A percentile compares a stretch with the other conserved stretches of the same genome.
These are phyloP conservation scores for Ophthalmolycus amberensis DNA, from an alignment of 2,113 vertebrate species.

Conservation along the genomic window DNA sequence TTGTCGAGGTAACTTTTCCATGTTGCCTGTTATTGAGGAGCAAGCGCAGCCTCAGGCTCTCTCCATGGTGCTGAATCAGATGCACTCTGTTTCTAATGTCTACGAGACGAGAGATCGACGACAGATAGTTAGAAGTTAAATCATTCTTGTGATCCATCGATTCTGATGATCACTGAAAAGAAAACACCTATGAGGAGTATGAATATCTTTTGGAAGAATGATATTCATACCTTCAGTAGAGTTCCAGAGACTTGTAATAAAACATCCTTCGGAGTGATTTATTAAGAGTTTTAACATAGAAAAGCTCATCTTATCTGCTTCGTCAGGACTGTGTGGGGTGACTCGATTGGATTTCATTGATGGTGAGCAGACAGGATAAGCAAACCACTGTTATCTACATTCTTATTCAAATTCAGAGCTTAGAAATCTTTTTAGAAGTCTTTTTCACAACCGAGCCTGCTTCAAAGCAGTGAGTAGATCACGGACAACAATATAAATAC, in stretches of 20 bases:
- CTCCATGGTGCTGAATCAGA: conserved; percentile 63
- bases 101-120: not conserved
- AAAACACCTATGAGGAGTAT: too few relatives aligned
- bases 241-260: too few relatives aligned
- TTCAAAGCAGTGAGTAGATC: not conserved
- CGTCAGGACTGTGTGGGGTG: not conserved
- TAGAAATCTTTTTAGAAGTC: not conserved
- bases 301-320: not conserved
- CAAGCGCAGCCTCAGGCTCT: conserved; percentile 38
- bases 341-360: not conserved
- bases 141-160: too few relatives aligned
- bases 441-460: not conserved
- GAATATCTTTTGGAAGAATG: too few relatives aligned
- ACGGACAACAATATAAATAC: not conserved
- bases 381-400: not conserved
- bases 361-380: not conserved
- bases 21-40: not conserved
- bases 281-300: not conserved
- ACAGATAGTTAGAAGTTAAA: not conserved
- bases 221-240: too few relatives aligned
- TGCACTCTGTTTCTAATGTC: not conserved
- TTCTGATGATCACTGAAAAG: too few relatives aligned
- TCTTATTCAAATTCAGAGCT: not conserved
- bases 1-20: conserved; percentile 6
- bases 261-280: not conserved